A percentile compares a stretch with the other conserved stretches of the same genome.
These are phyloP conservation scores for Pangasianodon hypophthalmus DNA, from an alignment of 2,113 vertebrate genomes.

Conservation along the genomic window DNA sequence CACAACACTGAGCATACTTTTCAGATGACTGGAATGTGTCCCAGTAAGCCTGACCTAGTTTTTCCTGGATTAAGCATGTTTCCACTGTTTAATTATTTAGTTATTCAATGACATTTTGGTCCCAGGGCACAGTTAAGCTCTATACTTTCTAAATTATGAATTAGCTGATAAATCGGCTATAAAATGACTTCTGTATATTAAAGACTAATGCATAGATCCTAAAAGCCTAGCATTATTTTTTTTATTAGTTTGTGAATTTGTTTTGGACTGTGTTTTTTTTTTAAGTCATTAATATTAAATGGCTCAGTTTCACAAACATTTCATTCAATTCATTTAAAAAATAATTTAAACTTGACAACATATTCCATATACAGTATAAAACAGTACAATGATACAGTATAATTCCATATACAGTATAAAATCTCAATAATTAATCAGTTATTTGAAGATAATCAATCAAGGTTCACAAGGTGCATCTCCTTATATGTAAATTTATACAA, in stretches of 20 bases:
- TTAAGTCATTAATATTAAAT: not conserved
- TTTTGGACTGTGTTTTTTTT: not conserved
- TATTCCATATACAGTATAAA: not conserved
- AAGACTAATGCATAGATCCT: not conserved
- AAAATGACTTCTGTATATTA: not conserved
- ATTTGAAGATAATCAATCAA: not conserved
- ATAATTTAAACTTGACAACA: not conserved
- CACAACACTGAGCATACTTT: constrained; percentile 1
- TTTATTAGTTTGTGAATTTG: not conserved
- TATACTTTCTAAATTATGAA: not conserved
- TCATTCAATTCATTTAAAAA: not conserved
- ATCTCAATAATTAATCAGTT: not conserved
- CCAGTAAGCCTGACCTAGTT: not conserved
- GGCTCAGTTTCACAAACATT: not conserved
- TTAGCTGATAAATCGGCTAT: not conserved
- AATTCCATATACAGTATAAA: too few species aligned
- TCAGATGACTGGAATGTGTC: not conserved
- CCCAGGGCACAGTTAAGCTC: not conserved
- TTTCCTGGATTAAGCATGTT: not conserved
- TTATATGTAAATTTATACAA: not conserved
- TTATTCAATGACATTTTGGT: not conserved
- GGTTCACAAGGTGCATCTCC: not conserved
- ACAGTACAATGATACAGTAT: too few species aligned
- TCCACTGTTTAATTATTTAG: not conserved
- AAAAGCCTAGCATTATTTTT: not conserved